Conservation (phyloP, 23 tunicate species). For the Styela plicata region DNA sequence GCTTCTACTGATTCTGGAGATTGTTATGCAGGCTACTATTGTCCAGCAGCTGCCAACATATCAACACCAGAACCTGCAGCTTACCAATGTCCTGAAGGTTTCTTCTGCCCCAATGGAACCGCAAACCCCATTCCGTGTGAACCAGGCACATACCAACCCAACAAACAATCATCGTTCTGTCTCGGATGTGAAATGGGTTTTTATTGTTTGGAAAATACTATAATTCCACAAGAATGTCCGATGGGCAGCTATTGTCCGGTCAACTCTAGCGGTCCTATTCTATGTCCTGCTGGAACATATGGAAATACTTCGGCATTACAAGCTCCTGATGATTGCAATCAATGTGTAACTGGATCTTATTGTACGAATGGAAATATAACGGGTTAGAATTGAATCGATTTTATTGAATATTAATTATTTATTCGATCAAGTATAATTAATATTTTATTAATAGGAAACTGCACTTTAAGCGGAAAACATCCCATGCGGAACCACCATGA, state of each 20-base stretch:
- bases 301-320: conserved; percentile 54
- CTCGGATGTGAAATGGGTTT: conserved; percentile 56
- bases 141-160: conserved; percentile 75
- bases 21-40: conserved; percentile 86
- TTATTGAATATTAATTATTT: too few species aligned
- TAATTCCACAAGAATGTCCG: conserved; percentile 56
- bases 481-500: too few species aligned
- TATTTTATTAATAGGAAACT: too few species aligned
- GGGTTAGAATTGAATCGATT: too few species aligned
- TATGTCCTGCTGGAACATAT: conserved; percentile 77
- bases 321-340: conserved; percentile 46
- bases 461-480: too few species aligned
- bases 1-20: conserved; percentile 37
- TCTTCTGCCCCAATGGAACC: conserved; percentile 47
- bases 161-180: conserved; percentile 27
- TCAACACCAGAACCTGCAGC: conserved; percentile 40
- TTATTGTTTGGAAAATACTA: conserved; percentile 62
- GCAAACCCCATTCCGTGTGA: conserved; percentile 53
- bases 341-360: conserved; percentile 79
- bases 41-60: conserved; percentile 64
- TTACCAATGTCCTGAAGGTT: conserved; percentile 83
- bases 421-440: too few species aligned
- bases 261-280: conserved; percentile 24
- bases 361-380: conserved; percentile 73
- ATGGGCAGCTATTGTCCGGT: conserved; percentile 50